Evolutionary conservation across 2,888 invertebrate species (phyloP).

Genomic region (Endomychus coccineus): DNA sequence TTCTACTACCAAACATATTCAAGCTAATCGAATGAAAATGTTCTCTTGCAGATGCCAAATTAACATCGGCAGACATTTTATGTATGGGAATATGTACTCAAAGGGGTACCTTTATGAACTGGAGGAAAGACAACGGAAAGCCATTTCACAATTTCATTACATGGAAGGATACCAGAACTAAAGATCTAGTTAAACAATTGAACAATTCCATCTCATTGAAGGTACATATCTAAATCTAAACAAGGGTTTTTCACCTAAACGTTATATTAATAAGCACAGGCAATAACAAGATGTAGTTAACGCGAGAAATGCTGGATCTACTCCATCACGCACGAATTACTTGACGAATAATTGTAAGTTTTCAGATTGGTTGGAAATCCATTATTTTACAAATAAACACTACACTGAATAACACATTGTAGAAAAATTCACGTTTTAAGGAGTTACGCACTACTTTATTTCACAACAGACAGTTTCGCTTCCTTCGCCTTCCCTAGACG

Average conservation of each 20-base stretch:
- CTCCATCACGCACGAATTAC: too few species aligned
- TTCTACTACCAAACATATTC: slow-evolving; percentile 12
- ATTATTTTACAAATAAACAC: too few species aligned
- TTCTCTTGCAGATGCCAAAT: slow-evolving; percentile 59
- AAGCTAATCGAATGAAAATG: slow-evolving; percentile 3
- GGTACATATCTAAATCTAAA: slow-evolving; percentile 31
- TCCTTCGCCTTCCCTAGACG: too few species aligned
- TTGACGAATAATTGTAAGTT: too few species aligned
- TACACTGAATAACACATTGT: too few species aligned
- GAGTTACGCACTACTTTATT: too few species aligned
- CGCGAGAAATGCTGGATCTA: too few species aligned
- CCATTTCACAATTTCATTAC: slow-evolving; percentile 60
- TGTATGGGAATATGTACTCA: slow-evolving; percentile 65
- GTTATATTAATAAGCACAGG: too few species aligned
- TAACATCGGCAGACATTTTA: slow-evolving; percentile 59
- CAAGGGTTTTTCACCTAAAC: neutral
- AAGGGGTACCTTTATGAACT: slow-evolving; percentile 57
- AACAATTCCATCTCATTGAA: slow-evolving; percentile 50
- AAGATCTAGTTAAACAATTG: slow-evolving; percentile 48
- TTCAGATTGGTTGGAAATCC: too few species aligned
- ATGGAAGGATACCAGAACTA: slow-evolving; percentile 62
- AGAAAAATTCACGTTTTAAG: too few species aligned
- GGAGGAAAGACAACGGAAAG: slow-evolving; percentile 54
- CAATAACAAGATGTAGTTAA: too few species aligned
- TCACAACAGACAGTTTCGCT: too few species aligned